Conservation (phyloP, 2,888 invertebrate genomes). For the Lithodes maja region DNA sequence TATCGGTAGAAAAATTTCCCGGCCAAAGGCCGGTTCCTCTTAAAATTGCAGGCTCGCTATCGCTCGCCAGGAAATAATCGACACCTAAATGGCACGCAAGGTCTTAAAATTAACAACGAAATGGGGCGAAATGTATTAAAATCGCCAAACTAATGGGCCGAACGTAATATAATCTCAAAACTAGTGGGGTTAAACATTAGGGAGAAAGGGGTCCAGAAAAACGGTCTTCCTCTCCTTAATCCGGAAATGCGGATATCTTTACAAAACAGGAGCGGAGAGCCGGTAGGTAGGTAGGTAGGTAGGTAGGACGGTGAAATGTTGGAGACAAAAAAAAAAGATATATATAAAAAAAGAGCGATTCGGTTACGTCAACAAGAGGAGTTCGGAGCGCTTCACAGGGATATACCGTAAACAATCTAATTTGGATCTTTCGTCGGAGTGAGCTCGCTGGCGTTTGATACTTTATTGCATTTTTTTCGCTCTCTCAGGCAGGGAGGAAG, state of each 20-base stretch:
- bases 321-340: neutral
- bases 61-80: too few relatives aligned
- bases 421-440: constrained; percentile 32
- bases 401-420: constrained; percentile 47
- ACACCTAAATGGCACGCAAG: too few relatives aligned
- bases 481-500: neutral
- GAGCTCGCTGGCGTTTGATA: constrained; percentile 22
- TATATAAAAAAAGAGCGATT: neutral
- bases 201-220: too few relatives aligned
- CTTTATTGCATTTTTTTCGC: constrained; percentile 3
- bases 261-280: constrained; percentile 11
- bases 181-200: too few relatives aligned
- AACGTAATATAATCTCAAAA: too few relatives aligned
- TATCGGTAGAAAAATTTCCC: too few relatives aligned
- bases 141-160: too few relatives aligned
- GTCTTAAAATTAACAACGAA: too few relatives aligned
- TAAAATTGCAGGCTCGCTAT: too few relatives aligned
- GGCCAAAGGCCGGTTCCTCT: too few relatives aligned
- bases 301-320: constrained; percentile 5
- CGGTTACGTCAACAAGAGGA: constrained; percentile 10
- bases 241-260: constrained; percentile 45
- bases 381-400: neutral
- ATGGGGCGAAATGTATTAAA: too few relatives aligned
- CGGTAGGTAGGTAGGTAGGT: neutral
- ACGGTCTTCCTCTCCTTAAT: neutral